Evolutionary conservation across 2,888 invertebrate genomes (phyloP), one percentile per base, ranked within the genome.

Genomic region (Strigamia transsilvanica): DNA sequence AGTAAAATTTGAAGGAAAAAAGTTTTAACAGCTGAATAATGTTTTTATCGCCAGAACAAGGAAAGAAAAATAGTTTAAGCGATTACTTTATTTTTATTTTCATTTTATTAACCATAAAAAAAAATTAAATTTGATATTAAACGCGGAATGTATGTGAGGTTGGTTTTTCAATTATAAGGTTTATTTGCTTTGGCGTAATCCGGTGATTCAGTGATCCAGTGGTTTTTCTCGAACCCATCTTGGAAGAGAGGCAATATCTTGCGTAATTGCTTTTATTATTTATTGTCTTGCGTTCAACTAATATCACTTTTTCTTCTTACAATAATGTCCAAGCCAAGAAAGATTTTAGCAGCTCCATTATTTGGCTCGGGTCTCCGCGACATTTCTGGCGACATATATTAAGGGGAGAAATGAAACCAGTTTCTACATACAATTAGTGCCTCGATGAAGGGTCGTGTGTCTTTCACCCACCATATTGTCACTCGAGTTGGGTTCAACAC

Each of bases 331-430:
- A 7, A 66, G 61, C 61, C 7, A 21, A 66, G 61, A 66, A 66
- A 66, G 61, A 66, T 66, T 66, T 66, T 66, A 66, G 61, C 61
- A 66, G 61, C 61, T 66, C 61, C 61, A 66, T 66, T 66, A 66
- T 23, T 66, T 21, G 46, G 42, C 42, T 42, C 5, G 61, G 61
- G 23, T 66, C 61, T 66, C 61, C 61, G 18, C 61, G 18, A 66
- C 61, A 66, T 66, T 18, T 66, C 61, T 66, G 18, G 61, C 61
- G 61, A 66, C 61, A 66, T 66, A 21, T 66, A 66, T 66, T 66
- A 66, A 61, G 23, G 61, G 61, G 23, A 66, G 61, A 66, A 66
- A 66, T 66, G 61, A 66, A 66, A 66, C 61, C 61, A 21, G 61
- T 66, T 66, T 66, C 61, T 66, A 66, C 61, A 66, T 66, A 23